phyloP scores from a whole-genome alignment of 2,797 vertebrate genomes.

The Coluber constrictor region DNA sequence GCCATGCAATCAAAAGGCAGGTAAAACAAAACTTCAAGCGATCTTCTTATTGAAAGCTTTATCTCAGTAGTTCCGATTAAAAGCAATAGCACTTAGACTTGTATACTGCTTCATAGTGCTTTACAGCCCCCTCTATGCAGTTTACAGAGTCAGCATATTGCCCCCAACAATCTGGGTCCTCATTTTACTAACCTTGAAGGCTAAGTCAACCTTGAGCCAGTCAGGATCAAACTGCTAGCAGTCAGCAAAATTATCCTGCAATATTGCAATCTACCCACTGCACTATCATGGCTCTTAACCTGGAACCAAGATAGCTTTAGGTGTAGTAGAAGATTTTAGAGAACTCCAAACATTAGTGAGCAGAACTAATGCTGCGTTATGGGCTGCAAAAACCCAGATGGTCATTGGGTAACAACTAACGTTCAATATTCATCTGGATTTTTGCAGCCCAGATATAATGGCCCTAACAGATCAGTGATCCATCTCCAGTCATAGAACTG shows the following conservation, averaged over 20 bases:
- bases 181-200: not conserved
- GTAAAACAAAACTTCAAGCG: not conserved
- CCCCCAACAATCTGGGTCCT: not conserved
- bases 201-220: not conserved
- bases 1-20: not conserved
- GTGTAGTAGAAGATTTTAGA: not conserved
- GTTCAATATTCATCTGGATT: not conserved
- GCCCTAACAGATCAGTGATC: not conserved
- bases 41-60: constrained; percentile 1
- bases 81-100: not conserved
- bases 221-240: not conserved
- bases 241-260: not conserved
- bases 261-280: not conserved
- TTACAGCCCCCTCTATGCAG: not conserved
- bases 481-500: too few species aligned
- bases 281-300: not conserved
- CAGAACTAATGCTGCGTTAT: not conserved
- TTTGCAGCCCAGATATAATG: not conserved
- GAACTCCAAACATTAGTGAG: not conserved
- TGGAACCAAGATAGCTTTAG: not conserved
- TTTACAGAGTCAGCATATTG: not conserved
- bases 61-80: not conserved
- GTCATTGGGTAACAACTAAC: not conserved
- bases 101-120: too few species aligned
- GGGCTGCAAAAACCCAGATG: not conserved